Evolutionary conservation across 2,888 invertebrate genomes (phyloP).

Genomic region (Euspilapteryx auroguttella): DNA sequence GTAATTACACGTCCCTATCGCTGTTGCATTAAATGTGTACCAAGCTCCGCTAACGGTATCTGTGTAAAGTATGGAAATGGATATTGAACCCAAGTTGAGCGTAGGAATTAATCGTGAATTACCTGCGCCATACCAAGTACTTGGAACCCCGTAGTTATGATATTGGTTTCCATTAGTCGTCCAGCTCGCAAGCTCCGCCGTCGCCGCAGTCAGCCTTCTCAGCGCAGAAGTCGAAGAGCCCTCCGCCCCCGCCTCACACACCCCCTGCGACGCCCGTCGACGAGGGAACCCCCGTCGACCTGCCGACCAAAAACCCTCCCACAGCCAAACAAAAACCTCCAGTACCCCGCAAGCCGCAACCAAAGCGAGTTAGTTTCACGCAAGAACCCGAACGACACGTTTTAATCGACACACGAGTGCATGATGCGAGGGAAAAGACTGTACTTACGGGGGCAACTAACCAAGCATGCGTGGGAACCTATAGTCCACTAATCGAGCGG

Average conservation of each 20-base stretch:
- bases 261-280: slow-evolving; percentile 11
- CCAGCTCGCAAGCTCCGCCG: slow-evolving; percentile 14
- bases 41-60: too few species aligned
- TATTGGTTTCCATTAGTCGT: slow-evolving; percentile 15
- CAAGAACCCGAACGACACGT: slow-evolving; percentile 22
- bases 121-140: too few species aligned
- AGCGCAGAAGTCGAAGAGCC: slow-evolving; percentile 24
- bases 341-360: slow-evolving; percentile 50
- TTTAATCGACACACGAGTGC: too few species aligned
- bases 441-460: slow-evolving; percentile 25
- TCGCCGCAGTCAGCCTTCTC: slow-evolving; percentile 42
- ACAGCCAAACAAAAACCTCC: slow-evolving; percentile 37
- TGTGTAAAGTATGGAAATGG: too few species aligned
- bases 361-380: slow-evolving; percentile 56
- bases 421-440: slow-evolving; percentile 18
- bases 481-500: slow-evolving; percentile 34
- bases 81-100: too few species aligned
- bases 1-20: too few species aligned
- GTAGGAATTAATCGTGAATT: too few species aligned
- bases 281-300: slow-evolving; percentile 19
- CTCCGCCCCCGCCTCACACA: slow-evolving; percentile 7
- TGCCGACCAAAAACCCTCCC: slow-evolving; percentile 14
- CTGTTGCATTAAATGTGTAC: too few species aligned
- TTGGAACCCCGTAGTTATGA: too few species aligned
- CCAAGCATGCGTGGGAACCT: slow-evolving; percentile 44